phyloP scores from a whole-genome alignment of 2,113 vertebrate species.

The Accipiter virgatus region DNA sequence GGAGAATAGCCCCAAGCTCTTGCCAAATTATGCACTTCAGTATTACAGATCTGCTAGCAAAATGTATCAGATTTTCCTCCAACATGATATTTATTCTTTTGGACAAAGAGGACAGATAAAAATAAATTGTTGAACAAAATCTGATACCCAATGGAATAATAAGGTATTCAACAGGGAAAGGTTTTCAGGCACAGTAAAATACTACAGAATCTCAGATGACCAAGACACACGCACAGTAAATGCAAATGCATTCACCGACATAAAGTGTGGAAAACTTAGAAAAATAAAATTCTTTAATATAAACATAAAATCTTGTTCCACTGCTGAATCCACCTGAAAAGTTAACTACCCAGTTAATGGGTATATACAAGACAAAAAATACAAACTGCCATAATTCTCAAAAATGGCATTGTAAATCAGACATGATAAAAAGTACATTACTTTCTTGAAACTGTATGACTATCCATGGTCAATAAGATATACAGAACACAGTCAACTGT shows the following conservation, averaged over 20 bases:
- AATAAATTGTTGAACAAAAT: conserved; percentile 33
- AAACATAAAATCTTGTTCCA: not conserved
- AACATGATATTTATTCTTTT: not conserved
- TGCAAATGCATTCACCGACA: not conserved
- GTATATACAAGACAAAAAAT: not conserved
- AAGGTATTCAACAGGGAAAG: not conserved
- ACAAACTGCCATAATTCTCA: fast-evolving
- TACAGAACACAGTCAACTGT: not conserved
- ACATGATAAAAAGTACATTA: not conserved
- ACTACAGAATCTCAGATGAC: not conserved
- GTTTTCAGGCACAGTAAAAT: not conserved
- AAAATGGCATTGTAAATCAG: not conserved
- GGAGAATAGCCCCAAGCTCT: conserved; percentile 48
- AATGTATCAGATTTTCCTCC: conserved; percentile 8
- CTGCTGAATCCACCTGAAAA: not conserved
- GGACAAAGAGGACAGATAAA: conserved; percentile 8
- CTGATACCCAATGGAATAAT: not conserved
- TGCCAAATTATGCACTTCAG: conserved; percentile 27
- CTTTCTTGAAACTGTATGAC: not conserved
- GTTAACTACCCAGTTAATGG: not conserved
- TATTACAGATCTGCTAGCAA: conserved; percentile 51
- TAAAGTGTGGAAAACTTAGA: not conserved
- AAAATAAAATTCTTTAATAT: not conserved
- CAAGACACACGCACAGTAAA: not conserved
- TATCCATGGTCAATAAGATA: not conserved